A percentile compares a stretch with the other conserved stretches of the same genome.
Evolutionary conservation across 2,113 vertebrate species (phyloP).

Genomic region (Salvator merianae): DNA sequence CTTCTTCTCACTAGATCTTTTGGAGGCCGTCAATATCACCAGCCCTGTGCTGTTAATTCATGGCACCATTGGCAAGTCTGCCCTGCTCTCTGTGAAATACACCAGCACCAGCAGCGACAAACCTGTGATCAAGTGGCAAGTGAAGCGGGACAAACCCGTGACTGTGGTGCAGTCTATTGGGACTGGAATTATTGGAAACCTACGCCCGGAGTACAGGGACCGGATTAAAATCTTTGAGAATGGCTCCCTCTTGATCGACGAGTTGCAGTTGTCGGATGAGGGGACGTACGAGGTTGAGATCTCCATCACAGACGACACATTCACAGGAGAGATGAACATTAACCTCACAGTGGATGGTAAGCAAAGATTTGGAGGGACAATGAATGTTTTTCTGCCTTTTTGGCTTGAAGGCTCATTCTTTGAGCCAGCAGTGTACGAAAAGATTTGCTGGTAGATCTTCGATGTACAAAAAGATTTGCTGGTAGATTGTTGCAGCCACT

Average conservation of each 20-base stretch:
- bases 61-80: slow-evolving; percentile 83
- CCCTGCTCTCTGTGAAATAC: slow-evolving; percentile 89
- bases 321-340: slow-evolving; percentile 91
- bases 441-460: too few species aligned
- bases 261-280: slow-evolving; percentile 86
- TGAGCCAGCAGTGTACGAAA: too few species aligned
- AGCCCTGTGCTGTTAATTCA: slow-evolving; percentile 82
- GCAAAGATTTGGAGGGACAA: not conserved
- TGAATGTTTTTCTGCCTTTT: not conserved
- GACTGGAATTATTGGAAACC: slow-evolving; percentile 91
- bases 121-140: slow-evolving; percentile 95
- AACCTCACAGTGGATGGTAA: slow-evolving; percentile 93
- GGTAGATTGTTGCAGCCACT: too few species aligned
- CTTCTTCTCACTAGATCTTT: slow-evolving; percentile 71
- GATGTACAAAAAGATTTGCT: too few species aligned
- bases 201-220: slow-evolving; percentile 88
- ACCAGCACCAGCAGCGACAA: slow-evolving; percentile 86
- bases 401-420: too few species aligned
- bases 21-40: slow-evolving; percentile 90
- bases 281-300: slow-evolving; percentile 94
- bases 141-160: slow-evolving; percentile 87
- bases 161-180: slow-evolving; percentile 95
- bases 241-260: slow-evolving; percentile 90
- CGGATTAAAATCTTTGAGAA: slow-evolving; percentile 94
- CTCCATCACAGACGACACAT: slow-evolving; percentile 94